These are phyloP conservation scores for Collichthys lucidus DNA, from an alignment of 2,113 vertebrate species.

Conservation along the genomic window DNA sequence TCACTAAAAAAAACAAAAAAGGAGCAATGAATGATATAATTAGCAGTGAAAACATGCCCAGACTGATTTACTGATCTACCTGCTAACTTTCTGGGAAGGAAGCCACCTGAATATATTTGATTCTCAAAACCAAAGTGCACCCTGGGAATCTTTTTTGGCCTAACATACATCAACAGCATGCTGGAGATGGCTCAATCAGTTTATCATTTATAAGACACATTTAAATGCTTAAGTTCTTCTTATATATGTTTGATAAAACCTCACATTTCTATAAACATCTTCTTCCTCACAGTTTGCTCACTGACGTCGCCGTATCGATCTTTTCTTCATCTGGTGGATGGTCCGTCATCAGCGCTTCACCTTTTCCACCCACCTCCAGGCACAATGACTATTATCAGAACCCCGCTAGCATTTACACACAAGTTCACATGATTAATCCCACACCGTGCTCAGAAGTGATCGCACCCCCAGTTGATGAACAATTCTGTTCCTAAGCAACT, in stretches of 20 bases:
- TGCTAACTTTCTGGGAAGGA: background rate
- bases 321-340: slow-evolving; percentile 10
- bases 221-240: background rate
- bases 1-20: background rate
- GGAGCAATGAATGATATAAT: background rate
- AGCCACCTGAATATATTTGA: background rate
- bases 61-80: background rate
- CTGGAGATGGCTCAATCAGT: background rate
- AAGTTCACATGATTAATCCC: slow-evolving; percentile 67
- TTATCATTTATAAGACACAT: background rate
- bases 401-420: slow-evolving; percentile 20
- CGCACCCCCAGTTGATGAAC: slow-evolving; percentile 70
- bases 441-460: slow-evolving; percentile 61
- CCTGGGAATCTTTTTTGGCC: background rate
- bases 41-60: background rate
- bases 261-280: background rate
- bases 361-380: slow-evolving; percentile 59
- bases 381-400: slow-evolving; percentile 30
- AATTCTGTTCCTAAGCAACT: slow-evolving; percentile 79
- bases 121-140: background rate
- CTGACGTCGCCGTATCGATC: background rate
- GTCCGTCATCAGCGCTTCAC: slow-evolving; percentile 41
- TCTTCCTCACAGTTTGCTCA: background rate
- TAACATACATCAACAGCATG: background rate
- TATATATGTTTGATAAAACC: background rate